These are phyloP conservation scores for Nicator chloris DNA, from an alignment of 2,113 vertebrate genomes.

Conservation along the genomic window DNA sequence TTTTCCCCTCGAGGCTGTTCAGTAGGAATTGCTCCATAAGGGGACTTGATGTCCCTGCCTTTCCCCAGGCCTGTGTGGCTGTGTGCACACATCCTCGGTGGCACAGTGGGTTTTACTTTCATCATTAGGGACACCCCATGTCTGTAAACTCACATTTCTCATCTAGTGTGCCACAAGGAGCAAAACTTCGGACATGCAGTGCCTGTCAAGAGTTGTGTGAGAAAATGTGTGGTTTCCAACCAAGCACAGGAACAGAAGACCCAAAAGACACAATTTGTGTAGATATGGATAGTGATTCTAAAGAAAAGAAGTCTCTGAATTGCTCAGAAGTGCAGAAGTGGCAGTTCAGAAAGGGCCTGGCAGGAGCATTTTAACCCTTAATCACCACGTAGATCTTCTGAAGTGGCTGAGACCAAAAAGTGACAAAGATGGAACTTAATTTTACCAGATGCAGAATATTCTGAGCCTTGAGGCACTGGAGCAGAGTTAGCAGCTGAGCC, in stretches of 20 bases:
- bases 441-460: neutral
- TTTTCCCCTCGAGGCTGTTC: neutral
- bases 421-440: neutral
- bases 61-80: rapidly evolving
- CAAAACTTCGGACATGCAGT: neutral
- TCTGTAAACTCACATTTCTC: neutral
- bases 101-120: neutral
- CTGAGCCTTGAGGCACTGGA: neutral
- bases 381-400: neutral
- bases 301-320: neutral
- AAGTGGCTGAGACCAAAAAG: neutral
- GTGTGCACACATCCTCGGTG: rapidly evolving
- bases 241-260: neutral
- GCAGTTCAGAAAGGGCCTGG: neutral
- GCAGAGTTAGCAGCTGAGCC: neutral
- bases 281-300: neutral
- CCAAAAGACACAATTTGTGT: neutral
- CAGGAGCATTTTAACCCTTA: neutral
- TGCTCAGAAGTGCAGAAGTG: neutral
- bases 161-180: neutral
- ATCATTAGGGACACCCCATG: neutral
- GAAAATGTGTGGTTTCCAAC: neutral
- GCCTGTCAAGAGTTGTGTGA: neutral
- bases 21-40: neutral
- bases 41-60: neutral